These are phyloP conservation scores for Drosophila pegasa DNA, from an alignment of 2,888 invertebrate species.

Conservation along the genomic window DNA sequence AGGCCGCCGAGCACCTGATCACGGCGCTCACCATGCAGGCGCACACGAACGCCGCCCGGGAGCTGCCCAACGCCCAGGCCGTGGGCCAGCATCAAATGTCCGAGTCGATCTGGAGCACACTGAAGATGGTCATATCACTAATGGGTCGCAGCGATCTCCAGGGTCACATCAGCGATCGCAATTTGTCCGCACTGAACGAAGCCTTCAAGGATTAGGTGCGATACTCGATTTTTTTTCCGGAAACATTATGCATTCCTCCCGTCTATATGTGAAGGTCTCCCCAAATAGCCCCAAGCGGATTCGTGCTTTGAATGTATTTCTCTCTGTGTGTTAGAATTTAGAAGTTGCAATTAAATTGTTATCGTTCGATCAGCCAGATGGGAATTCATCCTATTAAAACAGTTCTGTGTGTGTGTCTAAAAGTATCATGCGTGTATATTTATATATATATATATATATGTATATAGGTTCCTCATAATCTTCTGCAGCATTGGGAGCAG, in stretches of 20 bases:
- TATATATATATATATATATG: neutral
- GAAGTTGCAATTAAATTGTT: slow-evolving; percentile 23
- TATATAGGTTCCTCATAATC: neutral
- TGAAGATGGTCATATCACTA: slow-evolving; percentile 94
- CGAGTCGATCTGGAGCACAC: slow-evolving; percentile 96
- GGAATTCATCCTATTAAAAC: neutral
- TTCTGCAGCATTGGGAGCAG: neutral
- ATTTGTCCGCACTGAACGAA: slow-evolving; percentile 88
- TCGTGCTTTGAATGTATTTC: slow-evolving; percentile 21
- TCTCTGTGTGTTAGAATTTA: slow-evolving; percentile 22
- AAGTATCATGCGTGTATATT: too few relatives aligned
- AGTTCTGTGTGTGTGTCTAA: neutral
- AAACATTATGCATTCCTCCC: slow-evolving; percentile 28
- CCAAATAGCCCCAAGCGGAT: slow-evolving; percentile 2
- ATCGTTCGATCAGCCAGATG: slow-evolving; percentile 6
- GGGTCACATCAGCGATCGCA: slow-evolving; percentile 87
- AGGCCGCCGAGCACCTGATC: slow-evolving; percentile 97
- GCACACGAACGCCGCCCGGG: slow-evolving; percentile 85
- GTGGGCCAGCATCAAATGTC: slow-evolving; percentile 88
- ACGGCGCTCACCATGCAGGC: slow-evolving; percentile 97
- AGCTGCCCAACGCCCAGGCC: slow-evolving; percentile 87
- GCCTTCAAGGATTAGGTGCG: slow-evolving; percentile 85
- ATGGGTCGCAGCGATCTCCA: slow-evolving; percentile 90
- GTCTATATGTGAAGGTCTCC: slow-evolving; percentile 6
- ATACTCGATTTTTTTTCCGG: too few relatives aligned